A percentile compares a stretch with the other conserved stretches of the same genome.
Evolutionary conservation across 2,113 vertebrate species (phyloP).

Genomic region (Stomatorhinus ivindoensis): DNA sequence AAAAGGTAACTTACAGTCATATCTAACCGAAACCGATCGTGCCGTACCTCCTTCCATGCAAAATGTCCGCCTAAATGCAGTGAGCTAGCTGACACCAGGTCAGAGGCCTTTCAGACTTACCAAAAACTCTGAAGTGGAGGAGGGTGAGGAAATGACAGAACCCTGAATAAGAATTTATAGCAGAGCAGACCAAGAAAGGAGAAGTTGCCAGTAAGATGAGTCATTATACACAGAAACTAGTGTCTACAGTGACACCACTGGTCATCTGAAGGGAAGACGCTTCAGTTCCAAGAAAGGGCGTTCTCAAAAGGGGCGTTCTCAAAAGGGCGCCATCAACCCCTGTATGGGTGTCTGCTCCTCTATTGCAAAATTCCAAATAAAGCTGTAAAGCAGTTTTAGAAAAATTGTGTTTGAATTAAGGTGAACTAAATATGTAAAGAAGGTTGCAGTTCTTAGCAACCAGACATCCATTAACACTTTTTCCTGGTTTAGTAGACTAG

Average conservation of each 20-base stretch:
- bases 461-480: not conserved
- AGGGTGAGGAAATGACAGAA: not conserved
- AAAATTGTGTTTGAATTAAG: not conserved
- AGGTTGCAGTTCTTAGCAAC: not conserved
- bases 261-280: not conserved
- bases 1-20: not conserved
- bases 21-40: not conserved
- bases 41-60: not conserved
- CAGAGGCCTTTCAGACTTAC: not conserved
- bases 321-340: not conserved
- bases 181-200: not conserved
- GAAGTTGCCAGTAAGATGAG: not conserved
- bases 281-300: not conserved
- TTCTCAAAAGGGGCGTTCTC: not conserved
- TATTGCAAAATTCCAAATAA: not conserved
- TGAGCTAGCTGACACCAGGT: not conserved
- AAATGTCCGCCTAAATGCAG: not conserved
- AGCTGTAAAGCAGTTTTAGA: not conserved
- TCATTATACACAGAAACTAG: not conserved
- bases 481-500: not conserved
- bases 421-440: not conserved
- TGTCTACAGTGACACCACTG: not conserved
- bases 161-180: not conserved
- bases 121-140: not conserved
- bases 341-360: not conserved